Evolutionary conservation across 2,888 invertebrate genomes (phyloP), one percentile per base, ranked within the genome.

Genomic region (Leptinotarsa rubiginosa): DNA sequence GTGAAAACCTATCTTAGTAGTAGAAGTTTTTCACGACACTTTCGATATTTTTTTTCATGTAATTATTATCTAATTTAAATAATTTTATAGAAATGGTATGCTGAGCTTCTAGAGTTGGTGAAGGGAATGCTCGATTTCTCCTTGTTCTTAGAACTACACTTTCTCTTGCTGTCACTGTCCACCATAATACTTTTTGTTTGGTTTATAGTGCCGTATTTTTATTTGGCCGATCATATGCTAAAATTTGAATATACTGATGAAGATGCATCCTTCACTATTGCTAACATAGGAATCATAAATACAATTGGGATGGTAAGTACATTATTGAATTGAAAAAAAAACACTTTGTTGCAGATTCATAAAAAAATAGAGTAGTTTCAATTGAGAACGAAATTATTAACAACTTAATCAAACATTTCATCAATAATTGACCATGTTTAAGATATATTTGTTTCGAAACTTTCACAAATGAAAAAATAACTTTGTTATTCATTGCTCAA

Each of bases 121-220:
- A 92, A 91, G 85, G 92, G 92, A 68, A 93, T 95, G 82, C 92
- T 94, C 86, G 95, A 96, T 87, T 93, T 96, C 81, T 91, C 93
- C 20, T 91, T 96, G 85, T 94, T 96, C 85, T 89, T 92, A 84
- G 93, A 94, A 84, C 88, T 92, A 70, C 94, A 95, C 80, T 96
- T 96, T 87, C 90, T 95, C 77, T 89, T 95, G 49, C 92, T 97
- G 84, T 95, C 96, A 73, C 84, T 96, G 13, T 95, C 97, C 65
- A 97, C 97, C 77, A 93, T 97, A 79, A 90, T 97, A 69, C 90
- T 98, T 66, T 98, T 97, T 88, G 92, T 94, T 82, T 97, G 97
- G 95, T 96, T 95, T 87, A 97, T 98, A 83, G 95, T 98, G 70
- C 97, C 97, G 15, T 98, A 98, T 89, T 95, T 98, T 86, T 98